Percentiles rank a stretch among this genome's conserved stretches.
phyloP scores from a whole-genome alignment of 1,140 invertebrate species.

The Drosophila asahinai region DNA sequence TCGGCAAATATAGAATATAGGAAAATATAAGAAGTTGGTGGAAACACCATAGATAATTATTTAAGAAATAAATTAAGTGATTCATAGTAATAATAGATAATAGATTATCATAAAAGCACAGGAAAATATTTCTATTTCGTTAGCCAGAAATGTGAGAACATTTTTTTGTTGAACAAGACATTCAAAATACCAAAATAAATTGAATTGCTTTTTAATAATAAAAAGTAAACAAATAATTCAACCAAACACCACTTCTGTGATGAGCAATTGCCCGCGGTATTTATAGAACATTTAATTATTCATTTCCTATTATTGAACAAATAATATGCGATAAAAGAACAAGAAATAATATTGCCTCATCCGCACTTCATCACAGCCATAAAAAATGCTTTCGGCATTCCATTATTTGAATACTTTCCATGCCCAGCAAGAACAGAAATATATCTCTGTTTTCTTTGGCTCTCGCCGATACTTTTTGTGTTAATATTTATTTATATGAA shows the following conservation, averaged over 20 bases:
- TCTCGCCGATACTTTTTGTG: constrained; percentile 4
- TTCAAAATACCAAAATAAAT: neutral
- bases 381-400: constrained; percentile 14
- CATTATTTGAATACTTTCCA: constrained; percentile 16
- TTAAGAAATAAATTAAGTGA: too few species aligned
- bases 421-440: constrained; percentile 5
- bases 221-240: constrained; percentile 7
- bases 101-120: neutral
- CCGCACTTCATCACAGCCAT: constrained; percentile 24
- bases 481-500: constrained; percentile 37
- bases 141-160: neutral
- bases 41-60: too few species aligned
- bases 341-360: constrained; percentile 15
- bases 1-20: too few species aligned
- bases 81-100: neutral
- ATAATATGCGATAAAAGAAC: constrained; percentile 15
- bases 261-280: constrained; percentile 27
- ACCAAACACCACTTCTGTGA: neutral
- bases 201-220: neutral
- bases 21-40: too few species aligned
- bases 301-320: constrained; percentile 39
- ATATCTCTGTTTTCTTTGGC: neutral
- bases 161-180: constrained; percentile 15
- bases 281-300: constrained; percentile 26
- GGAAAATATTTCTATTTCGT: neutral